Conservation (phyloP, 2,113 vertebrate genomes). For the Eolophus roseicapilla region DNA sequence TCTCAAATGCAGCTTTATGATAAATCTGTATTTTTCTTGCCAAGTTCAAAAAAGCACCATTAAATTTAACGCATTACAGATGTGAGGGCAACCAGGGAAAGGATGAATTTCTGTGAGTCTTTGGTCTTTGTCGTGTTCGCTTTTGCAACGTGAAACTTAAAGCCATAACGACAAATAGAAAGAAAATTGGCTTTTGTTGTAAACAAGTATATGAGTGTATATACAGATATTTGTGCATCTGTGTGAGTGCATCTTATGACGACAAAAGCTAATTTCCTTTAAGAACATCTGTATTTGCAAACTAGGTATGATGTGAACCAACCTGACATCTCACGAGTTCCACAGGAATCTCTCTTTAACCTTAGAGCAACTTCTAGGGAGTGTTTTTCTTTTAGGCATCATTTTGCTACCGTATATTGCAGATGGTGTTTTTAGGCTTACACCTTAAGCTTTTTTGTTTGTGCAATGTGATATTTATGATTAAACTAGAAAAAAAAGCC, state of each 20-base stretch:
- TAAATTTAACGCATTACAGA: slow-evolving; percentile 15
- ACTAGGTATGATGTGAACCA: background rate
- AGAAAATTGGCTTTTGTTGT: background rate
- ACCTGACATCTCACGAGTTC: background rate
- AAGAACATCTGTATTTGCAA: background rate
- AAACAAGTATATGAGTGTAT: background rate
- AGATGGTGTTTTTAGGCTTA: background rate
- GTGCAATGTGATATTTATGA: background rate
- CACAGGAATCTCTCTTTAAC: background rate
- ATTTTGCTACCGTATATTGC: background rate
- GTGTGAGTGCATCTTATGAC: background rate
- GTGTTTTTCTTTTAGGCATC: background rate
- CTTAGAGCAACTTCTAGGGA: background rate
- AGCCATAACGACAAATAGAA: background rate
- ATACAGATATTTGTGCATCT: background rate
- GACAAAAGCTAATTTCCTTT: slow-evolving; percentile 24
- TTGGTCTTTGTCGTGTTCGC: slow-evolving; percentile 60
- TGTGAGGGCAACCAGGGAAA: background rate
- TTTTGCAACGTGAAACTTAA: slow-evolving; percentile 27
- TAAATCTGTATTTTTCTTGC: background rate
- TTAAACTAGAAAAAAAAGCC: background rate
- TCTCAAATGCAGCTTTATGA: background rate
- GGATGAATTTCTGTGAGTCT: slow-evolving; percentile 47
- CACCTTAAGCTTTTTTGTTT: background rate
- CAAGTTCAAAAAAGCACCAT: slow-evolving; percentile 3